These are phyloP conservation scores for Haliclystus octoradiatus DNA, from an alignment of 30 jellyfish, hydroid and myxozoan genomes.

Conservation along the genomic window DNA sequence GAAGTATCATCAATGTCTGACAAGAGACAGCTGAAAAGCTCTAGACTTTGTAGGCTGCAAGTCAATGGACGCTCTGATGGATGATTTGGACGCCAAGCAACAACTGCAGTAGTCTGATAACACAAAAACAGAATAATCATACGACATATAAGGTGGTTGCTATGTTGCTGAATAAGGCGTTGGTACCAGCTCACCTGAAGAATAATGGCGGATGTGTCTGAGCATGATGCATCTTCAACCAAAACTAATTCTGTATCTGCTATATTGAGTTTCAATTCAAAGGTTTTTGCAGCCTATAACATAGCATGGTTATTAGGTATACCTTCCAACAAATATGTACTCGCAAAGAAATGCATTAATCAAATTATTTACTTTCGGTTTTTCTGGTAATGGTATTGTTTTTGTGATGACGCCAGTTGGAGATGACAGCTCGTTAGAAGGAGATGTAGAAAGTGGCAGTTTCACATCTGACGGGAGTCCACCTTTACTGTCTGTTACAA, in stretches of 20 bases:
- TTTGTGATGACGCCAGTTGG: constrained; percentile 59
- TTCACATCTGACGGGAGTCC: neutral
- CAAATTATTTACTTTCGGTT: too few species aligned
- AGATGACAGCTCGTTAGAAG: constrained; percentile 31
- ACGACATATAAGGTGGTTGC: neutral
- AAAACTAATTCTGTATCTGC: constrained; percentile 90
- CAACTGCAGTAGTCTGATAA: constrained; percentile 85
- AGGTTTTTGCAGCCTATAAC: constrained; percentile 37
- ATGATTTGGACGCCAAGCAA: constrained; percentile 91
- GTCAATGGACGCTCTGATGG: constrained; percentile 80
- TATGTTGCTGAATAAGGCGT: neutral
- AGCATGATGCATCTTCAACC: constrained; percentile 56
- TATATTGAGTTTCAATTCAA: constrained; percentile 81
- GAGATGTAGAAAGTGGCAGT: constrained; percentile 19
- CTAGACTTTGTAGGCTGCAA: constrained; percentile 90
- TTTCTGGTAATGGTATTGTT: constrained; percentile 34
- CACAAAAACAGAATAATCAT: neutral
- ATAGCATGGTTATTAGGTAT: too few species aligned
- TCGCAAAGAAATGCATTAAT: too few species aligned
- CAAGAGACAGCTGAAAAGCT: constrained; percentile 77
- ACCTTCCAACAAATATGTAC: too few species aligned
- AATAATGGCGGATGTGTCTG: constrained; percentile 83
- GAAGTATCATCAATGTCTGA: constrained; percentile 93
- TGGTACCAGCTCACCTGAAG: constrained; percentile 37
- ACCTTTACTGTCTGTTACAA: constrained; percentile 17